phyloP scores from a whole-genome alignment of 2,113 vertebrate species.

The Sminthopsis crassicaudata region DNA sequence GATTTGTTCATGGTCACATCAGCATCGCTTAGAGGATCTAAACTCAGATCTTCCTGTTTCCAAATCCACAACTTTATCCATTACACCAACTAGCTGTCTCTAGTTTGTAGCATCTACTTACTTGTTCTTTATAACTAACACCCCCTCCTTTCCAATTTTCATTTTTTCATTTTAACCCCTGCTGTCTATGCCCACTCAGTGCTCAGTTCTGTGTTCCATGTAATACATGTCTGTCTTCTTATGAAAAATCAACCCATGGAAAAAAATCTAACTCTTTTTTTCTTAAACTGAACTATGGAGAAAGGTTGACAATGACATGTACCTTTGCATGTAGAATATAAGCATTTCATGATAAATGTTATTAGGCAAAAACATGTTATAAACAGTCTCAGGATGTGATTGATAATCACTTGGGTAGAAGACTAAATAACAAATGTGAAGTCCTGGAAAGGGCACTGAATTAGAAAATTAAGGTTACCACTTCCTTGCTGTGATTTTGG shows the following conservation, averaged over 20 bases:
- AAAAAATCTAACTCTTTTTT: too few relatives aligned
- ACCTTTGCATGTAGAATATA: not conserved
- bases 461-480: not conserved
- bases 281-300: too few relatives aligned
- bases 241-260: too few relatives aligned
- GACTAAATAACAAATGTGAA: not conserved
- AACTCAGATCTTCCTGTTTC: not conserved
- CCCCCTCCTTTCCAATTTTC: too few relatives aligned
- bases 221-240: too few relatives aligned
- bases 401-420: not conserved
- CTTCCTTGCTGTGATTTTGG: not conserved
- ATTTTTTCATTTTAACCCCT: too few relatives aligned
- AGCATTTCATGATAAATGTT: not conserved
- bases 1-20: not conserved
- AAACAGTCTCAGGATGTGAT: not conserved
- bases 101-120: not conserved
- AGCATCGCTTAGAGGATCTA: not conserved
- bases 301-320: not conserved
- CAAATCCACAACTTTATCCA: not conserved
- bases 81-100: not conserved
- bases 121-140: too few relatives aligned
- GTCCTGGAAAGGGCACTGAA: not conserved
- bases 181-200: too few relatives aligned
- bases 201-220: too few relatives aligned
- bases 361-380: not conserved